Conservation (phyloP, 2,113 vertebrate species). For the Serinus canaria region DNA sequence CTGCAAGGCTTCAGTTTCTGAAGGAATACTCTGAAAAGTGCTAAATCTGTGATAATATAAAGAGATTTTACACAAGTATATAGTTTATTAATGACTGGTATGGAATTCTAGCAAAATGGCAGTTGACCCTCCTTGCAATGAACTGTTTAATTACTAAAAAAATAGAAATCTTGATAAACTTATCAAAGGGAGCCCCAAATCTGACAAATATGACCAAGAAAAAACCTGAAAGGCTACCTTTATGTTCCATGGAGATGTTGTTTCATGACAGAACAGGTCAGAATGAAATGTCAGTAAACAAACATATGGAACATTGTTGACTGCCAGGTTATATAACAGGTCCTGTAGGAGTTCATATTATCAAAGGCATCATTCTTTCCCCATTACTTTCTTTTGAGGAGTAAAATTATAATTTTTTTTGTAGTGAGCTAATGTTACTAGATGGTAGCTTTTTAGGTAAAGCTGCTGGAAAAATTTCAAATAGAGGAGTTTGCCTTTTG, state of each 20-base stretch:
- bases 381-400: background rate
- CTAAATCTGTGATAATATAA: background rate
- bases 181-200: background rate
- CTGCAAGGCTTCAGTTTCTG: background rate
- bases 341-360: background rate
- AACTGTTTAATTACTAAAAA: slow-evolving; percentile 17
- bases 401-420: background rate
- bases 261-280: background rate
- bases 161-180: background rate
- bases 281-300: background rate
- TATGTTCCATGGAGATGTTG: background rate
- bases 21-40: background rate
- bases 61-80: background rate
- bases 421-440: background rate
- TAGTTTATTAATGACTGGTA: background rate
- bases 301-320: background rate
- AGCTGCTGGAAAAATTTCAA: background rate
- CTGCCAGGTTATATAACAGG: background rate
- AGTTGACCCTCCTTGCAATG: background rate
- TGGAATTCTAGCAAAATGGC: background rate
- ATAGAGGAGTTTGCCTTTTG: background rate
- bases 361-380: background rate
- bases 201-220: background rate
- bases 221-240: background rate
- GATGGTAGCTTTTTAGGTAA: background rate